Conservation (phyloP, 1,140 invertebrate genomes). For the Aphaenogaster rudis region DNA sequence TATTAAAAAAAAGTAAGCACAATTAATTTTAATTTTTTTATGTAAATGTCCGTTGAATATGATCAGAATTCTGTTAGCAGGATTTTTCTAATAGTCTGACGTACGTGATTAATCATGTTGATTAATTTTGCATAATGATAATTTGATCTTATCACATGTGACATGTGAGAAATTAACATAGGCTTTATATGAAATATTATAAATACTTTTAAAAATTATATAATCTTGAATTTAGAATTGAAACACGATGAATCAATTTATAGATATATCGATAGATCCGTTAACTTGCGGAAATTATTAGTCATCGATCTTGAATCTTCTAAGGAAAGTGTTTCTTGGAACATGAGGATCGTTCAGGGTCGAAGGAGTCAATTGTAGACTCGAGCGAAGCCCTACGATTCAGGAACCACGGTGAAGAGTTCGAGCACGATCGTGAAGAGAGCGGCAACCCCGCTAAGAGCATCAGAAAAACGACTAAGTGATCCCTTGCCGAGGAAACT, state of each 20-base stretch:
- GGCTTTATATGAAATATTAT: not conserved
- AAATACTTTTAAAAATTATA: not conserved
- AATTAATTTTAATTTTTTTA: not conserved
- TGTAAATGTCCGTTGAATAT: conserved; percentile 2
- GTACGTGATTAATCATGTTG: not conserved
- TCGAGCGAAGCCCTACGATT: conserved; percentile 15
- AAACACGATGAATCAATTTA: conserved; percentile 49
- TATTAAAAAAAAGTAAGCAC: not conserved
- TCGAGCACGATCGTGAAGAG: conserved; percentile 33
- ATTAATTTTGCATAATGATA: not conserved
- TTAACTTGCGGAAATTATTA: conserved; percentile 51
- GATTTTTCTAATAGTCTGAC: not conserved
- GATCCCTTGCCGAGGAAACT: conserved; percentile 61
- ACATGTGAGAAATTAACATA: not conserved
- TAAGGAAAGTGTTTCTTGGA: conserved; percentile 58
- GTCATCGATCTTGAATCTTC: not conserved
- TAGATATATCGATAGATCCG: conserved; percentile 4
- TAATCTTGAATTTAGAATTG: not conserved
- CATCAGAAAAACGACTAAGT: conserved; percentile 62
- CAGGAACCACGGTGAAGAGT: conserved; percentile 30
- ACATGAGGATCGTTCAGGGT: conserved; percentile 54
- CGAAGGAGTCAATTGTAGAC: conserved; percentile 60
- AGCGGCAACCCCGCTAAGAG: conserved; percentile 58
- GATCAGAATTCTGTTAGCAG: not conserved
- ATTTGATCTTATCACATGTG: not conserved